Evolutionary conservation across 2,113 vertebrate species (phyloP), one percentile per base, ranked within the genome.

Genomic region (Phainopepla nitens): DNA sequence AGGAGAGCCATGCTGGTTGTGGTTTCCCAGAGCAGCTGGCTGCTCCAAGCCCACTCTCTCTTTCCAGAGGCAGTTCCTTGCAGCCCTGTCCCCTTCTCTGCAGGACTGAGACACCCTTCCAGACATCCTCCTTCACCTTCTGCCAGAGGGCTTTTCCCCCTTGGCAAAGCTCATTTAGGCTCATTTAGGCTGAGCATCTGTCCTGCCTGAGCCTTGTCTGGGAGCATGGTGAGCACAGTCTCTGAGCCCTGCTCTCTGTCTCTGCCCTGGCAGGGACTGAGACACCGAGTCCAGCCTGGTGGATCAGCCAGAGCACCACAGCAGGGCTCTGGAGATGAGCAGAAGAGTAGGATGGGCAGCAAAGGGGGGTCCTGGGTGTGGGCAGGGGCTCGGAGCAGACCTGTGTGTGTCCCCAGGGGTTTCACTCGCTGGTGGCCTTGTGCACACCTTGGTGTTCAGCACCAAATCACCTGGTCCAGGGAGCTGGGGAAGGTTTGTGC

Each of bases 391-490:
- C 2, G 0, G 14, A 31, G 44, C 41, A 72, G 50, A 57, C 31
- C 41, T 50, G 4, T 53, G 71, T 51, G 36, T 19, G 1, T 36
- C 28, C 28, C 17, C 50, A 41, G 47, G 44, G 36, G 2, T 19
- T 73, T 71, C 33, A 15, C 23, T 82, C 0, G 0, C 66, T 62
- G 47, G 5, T 78, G 73, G 35, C 21, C 21, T 75, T 79, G 42
- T 49, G 42, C 47, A 13, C 2, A 2, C 68, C 39, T 61, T 2
- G 0, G 33, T 29, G 11, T 64, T 22, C 75, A 73, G 36, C 21
- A 8, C 1, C 61, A 47, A 27, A 68, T 35, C 2, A 4, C 21
- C 24, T 44, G 66, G 11, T 44, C 22, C 29, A 1, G 0, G 1
- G 36, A 49, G 51, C 76, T 78, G 61, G 36, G 41, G 33, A 17